These are phyloP conservation scores for Rhineura floridana DNA, from an alignment of 2,113 vertebrate genomes.

Conservation along the genomic window DNA sequence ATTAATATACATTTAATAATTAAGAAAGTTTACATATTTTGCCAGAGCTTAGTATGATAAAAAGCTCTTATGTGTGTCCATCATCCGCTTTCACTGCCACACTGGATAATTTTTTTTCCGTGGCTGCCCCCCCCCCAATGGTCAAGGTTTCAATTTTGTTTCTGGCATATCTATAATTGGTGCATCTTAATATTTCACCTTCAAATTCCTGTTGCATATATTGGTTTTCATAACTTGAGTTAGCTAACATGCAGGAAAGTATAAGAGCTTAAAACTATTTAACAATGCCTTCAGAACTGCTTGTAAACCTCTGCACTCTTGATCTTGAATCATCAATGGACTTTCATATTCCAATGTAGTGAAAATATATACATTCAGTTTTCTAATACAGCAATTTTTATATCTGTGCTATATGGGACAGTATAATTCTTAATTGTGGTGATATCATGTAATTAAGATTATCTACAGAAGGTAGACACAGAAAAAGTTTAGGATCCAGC, in stretches of 20 bases:
- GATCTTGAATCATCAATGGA: background rate
- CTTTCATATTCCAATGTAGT: background rate
- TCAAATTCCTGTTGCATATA: background rate
- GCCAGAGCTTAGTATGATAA: background rate
- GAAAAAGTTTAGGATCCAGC: background rate
- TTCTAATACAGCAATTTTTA: too few relatives aligned
- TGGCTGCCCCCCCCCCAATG: background rate
- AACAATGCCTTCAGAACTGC: background rate
- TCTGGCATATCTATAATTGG: background rate
- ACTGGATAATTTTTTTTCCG: slow-evolving; percentile 7
- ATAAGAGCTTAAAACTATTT: background rate
- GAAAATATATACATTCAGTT: background rate
- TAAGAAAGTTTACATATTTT: background rate
- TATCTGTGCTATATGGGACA: background rate
- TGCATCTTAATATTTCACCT: background rate
- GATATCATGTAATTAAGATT: background rate
- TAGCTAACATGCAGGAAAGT: background rate
- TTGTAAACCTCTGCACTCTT: background rate
- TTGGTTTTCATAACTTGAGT: background rate
- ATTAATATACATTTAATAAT: background rate
- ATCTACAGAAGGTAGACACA: background rate
- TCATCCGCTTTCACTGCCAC: background rate
- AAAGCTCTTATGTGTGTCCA: background rate
- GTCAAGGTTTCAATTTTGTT: slow-evolving; percentile 5
- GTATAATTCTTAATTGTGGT: too few relatives aligned